phyloP scores from a whole-genome alignment of 2,113 vertebrate genomes.

The Dolichallabes microphthalmus region DNA sequence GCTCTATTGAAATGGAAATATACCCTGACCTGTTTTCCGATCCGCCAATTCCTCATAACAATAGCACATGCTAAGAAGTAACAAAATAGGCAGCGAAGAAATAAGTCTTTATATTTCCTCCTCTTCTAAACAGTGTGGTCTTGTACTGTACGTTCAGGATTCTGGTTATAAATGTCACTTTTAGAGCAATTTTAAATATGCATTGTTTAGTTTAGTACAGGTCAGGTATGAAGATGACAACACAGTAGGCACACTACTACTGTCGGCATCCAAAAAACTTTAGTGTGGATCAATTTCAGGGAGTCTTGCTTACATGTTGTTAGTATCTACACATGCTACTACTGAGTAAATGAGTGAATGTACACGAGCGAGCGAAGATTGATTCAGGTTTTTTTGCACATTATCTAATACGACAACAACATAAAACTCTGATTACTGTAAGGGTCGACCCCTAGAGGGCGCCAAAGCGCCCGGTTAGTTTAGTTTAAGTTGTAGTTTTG shows the following conservation, averaged over 20 bases:
- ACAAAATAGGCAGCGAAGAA: neutral
- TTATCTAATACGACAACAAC: too few species aligned
- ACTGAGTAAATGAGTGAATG: too few species aligned
- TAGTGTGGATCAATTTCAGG: neutral
- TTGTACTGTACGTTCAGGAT: neutral
- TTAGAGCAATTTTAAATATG: neutral
- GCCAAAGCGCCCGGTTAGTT: too few species aligned
- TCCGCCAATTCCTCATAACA: constrained; percentile 27
- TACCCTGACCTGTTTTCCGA: constrained; percentile 24
- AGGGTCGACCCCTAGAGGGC: too few species aligned
- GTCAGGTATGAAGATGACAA: neutral
- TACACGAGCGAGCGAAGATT: too few species aligned
- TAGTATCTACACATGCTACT: too few species aligned
- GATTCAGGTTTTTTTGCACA: too few species aligned
- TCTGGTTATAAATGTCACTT: neutral
- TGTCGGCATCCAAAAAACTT: neutral
- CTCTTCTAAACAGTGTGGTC: neutral
- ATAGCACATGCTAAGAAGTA: neutral
- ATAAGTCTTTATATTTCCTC: neutral
- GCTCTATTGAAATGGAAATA: constrained; percentile 50
- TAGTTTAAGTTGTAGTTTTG: too few species aligned
- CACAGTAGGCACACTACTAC: too few species aligned
- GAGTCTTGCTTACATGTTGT: too few species aligned
- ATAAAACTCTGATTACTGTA: too few species aligned
- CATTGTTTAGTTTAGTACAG: neutral